Conservation (phyloP, 2,888 invertebrate species). For the Lycia hirtaria region DNA sequence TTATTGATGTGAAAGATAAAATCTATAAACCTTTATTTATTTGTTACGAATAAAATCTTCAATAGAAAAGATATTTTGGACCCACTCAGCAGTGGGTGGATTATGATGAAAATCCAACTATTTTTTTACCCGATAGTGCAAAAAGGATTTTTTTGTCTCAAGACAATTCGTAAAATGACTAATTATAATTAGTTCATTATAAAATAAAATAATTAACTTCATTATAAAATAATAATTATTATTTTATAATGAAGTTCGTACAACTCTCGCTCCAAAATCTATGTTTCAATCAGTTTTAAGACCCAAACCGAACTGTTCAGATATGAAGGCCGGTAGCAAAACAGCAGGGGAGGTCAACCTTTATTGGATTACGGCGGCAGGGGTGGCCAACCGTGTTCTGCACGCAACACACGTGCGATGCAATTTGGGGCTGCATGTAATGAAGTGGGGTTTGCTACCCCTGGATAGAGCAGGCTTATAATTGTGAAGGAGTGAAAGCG, state of each 20-base stretch:
- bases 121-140: too few species aligned
- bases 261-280: not conserved
- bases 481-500: conserved; percentile 24
- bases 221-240: too few species aligned
- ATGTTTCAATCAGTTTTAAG: conserved; percentile 13
- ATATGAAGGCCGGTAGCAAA: conserved; percentile 37
- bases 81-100: too few species aligned
- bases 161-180: too few species aligned
- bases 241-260: not conserved
- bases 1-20: too few species aligned
- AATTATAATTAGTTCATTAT: too few species aligned
- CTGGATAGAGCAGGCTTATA: conserved; percentile 46
- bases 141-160: too few species aligned
- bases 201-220: too few species aligned
- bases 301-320: conserved; percentile 28
- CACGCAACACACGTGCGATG: conserved; percentile 76
- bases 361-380: conserved; percentile 60
- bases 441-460: conserved; percentile 78
- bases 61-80: too few species aligned
- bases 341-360: conserved; percentile 58
- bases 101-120: too few species aligned
- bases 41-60: too few species aligned
- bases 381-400: conserved; percentile 71
- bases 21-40: too few species aligned
- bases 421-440: conserved; percentile 71